Conservation (phyloP, 2,113 vertebrate genomes). For the Pteronura brasiliensis region DNA sequence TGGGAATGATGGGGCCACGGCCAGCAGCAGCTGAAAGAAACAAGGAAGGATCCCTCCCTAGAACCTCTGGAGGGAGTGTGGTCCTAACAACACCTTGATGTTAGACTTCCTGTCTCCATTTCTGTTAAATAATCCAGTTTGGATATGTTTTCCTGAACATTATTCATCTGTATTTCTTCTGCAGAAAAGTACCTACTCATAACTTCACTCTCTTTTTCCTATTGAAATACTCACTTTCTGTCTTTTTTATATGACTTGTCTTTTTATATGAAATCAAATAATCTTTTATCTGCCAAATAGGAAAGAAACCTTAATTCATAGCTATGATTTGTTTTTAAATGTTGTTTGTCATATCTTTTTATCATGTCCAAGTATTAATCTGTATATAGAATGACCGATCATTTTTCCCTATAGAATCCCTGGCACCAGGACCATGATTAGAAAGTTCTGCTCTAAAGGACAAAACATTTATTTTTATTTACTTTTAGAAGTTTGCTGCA, state of each 20-base stretch:
- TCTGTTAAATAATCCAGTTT: background rate
- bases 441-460: background rate
- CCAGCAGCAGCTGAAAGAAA: background rate
- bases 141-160: slow-evolving; percentile 10
- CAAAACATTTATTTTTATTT: background rate
- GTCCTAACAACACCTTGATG: background rate
- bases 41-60: background rate
- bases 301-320: background rate
- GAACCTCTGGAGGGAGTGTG: background rate
- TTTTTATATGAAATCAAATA: background rate
- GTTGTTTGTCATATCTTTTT: background rate
- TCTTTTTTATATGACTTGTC: background rate
- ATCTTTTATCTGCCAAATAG: background rate
- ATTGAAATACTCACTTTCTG: background rate
- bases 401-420: background rate
- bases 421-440: background rate
- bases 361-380: background rate
- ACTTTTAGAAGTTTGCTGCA: background rate
- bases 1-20: background rate
- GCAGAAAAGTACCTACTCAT: background rate
- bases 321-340: background rate
- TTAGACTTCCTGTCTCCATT: background rate
- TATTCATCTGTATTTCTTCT: slow-evolving; percentile 8
- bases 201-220: background rate
- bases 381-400: background rate